Evolutionary conservation across 2,113 vertebrate genomes (phyloP).

Genomic region (Oreochromis aureus): DNA sequence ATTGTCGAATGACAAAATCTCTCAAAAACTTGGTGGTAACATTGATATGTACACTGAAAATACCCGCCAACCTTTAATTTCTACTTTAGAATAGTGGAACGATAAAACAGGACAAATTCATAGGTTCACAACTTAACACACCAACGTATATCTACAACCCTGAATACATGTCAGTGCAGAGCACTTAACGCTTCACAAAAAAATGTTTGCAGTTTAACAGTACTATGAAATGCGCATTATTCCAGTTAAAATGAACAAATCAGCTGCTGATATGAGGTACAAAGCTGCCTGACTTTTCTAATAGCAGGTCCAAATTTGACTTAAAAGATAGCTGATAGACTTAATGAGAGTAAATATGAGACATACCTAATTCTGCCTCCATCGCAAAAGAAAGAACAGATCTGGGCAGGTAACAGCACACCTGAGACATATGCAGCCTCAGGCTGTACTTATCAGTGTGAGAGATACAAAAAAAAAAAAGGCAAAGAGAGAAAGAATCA

Average conservation of each 20-base stretch:
- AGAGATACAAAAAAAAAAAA: neutral
- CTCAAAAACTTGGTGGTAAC: neutral
- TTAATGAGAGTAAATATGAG: neutral
- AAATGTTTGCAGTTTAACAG: neutral
- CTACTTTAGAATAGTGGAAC: neutral
- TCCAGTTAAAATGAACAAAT: neutral
- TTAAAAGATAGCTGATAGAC: neutral
- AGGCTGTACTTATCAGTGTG: neutral
- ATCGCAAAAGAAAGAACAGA: neutral
- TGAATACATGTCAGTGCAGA: neutral
- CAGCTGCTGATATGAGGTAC: neutral
- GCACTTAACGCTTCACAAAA: neutral
- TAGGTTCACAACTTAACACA: neutral
- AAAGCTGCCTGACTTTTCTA: neutral
- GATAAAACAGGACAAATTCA: neutral
- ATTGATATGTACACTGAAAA: neutral
- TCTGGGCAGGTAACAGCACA: constrained; percentile 49
- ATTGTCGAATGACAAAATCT: accelerated
- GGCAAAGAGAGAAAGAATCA: neutral
- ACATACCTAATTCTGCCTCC: constrained; percentile 31
- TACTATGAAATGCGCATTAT: neutral
- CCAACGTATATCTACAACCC: neutral
- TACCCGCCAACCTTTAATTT: neutral
- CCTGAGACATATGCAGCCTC: constrained; percentile 3
- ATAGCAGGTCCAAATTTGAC: neutral